Base-by-base conservation (phyloP, 2,797 vertebrate genomes). In the Urophycis tenuis region DNA sequence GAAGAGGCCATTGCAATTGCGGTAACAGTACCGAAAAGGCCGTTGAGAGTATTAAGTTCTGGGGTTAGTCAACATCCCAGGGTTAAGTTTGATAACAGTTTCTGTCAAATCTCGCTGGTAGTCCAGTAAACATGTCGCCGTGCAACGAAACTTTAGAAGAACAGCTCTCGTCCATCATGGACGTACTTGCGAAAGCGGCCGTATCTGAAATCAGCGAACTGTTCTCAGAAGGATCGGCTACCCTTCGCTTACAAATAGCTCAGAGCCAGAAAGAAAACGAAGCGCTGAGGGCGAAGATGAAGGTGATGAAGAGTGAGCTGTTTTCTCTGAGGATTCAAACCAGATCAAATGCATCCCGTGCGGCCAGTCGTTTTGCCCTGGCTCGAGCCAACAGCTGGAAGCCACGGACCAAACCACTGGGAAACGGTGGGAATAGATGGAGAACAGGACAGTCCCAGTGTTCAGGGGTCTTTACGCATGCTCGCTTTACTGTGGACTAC, bases 191-290 rank as follows among this genome's bases (percentile, higher is more conserved):
- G 77, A 92, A 90, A 22, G 85, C 91, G 64, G 91, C 92, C n/a
- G 92, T 90, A 22, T 25, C 77, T 15, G 91, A 93, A 71, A 93
- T 93, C 70, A 82, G 84, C 29, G 89, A 92, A 85, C 82, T 92
- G 19, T 91, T 92, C 83, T 91, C 89, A 49, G 90, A 91, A 82
- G 90, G 82, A 84, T 91, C 88, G 10, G 60, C 88, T 60, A 84
- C 85, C 1, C 82, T 92, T 15, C 86, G 87, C 14, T 81, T 92
- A 45, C 91, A 92, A 70, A 75, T 92, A 1, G 89, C 53, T 72
- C 91, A 91, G 86, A 92, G 91, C 79, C 87, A 89, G 86, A 89
- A 85, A 80, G 92, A 92, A 45, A 92, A 92, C 87, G 91, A 92
- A 78, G 53, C 75, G 19, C 88, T 93, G 84, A 87, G 88, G 82